Evolutionary conservation across 2,888 invertebrate species (phyloP).

Genomic region (Capitulum mitella): DNA sequence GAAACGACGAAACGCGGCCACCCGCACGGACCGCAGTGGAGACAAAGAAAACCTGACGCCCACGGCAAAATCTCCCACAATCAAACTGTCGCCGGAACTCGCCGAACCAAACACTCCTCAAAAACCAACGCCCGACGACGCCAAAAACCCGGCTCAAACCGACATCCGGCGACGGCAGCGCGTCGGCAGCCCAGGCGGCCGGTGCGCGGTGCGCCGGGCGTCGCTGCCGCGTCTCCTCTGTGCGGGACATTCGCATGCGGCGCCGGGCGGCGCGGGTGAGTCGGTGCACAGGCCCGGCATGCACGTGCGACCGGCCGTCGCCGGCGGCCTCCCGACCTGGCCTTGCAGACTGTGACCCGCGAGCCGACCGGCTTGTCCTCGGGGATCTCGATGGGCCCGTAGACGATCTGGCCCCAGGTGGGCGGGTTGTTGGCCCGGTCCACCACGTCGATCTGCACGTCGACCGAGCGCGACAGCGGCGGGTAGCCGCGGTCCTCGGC

Average conservation of each 20-base stretch:
- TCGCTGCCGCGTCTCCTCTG: too few species aligned
- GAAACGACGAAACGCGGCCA: too few species aligned
- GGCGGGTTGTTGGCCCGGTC: constrained; percentile 96
- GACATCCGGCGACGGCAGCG: too few species aligned
- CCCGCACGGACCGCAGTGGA: too few species aligned
- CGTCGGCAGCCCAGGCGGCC: too few species aligned
- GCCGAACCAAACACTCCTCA: too few species aligned
- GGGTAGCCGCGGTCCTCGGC: constrained; percentile 96
- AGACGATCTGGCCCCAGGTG: constrained; percentile 92
- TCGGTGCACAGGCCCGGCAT: neutral
- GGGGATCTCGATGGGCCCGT: constrained; percentile 94
- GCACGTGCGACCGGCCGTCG: neutral
- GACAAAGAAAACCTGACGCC: too few species aligned
- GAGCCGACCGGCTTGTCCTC: constrained; percentile 96
- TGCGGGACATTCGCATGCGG: neutral
- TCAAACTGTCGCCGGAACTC: too few species aligned
- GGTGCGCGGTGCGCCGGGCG: too few species aligned
- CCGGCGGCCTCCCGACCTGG: constrained; percentile 83
- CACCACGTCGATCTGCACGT: constrained; percentile 97
- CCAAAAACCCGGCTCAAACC: too few species aligned
- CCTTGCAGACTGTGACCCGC: constrained; percentile 96
- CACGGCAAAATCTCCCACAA: too few species aligned
- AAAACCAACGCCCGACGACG: too few species aligned
- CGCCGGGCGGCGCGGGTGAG: neutral
- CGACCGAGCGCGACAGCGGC: constrained; percentile 90